These are phyloP conservation scores for Margaritifera margaritifera DNA, from an alignment of 2,888 invertebrate genomes.

Conservation along the genomic window DNA sequence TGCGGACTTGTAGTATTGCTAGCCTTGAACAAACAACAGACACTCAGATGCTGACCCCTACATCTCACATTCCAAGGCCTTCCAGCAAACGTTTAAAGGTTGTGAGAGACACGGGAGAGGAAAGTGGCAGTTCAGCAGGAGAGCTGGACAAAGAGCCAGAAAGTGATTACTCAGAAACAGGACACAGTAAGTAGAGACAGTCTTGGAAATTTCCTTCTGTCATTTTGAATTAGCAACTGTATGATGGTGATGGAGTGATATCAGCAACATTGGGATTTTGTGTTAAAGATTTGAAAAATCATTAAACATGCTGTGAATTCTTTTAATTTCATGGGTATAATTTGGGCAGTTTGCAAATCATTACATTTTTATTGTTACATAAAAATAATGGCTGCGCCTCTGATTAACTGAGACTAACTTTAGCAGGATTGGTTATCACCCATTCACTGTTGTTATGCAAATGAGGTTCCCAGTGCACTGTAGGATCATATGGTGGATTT, in stretches of 20 bases:
- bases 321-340: too few relatives aligned
- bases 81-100: constrained; percentile 37
- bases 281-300: too few relatives aligned
- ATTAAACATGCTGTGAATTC: too few relatives aligned
- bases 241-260: background rate
- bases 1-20: constrained; percentile 82
- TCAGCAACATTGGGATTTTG: background rate
- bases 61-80: constrained; percentile 32
- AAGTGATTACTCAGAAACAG: constrained; percentile 56
- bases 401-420: too few relatives aligned
- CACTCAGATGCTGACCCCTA: constrained; percentile 18
- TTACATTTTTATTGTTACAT: too few relatives aligned
- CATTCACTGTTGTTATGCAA: too few relatives aligned
- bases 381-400: too few relatives aligned
- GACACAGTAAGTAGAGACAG: constrained; percentile 24
- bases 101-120: constrained; percentile 37
- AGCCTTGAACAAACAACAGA: constrained; percentile 75
- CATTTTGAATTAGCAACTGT: background rate
- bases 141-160: constrained; percentile 50
- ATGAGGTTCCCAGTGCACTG: too few relatives aligned
- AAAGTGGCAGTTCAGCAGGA: constrained; percentile 58
- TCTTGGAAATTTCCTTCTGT: background rate
- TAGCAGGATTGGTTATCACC: too few relatives aligned
- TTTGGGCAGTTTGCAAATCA: too few relatives aligned
- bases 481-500: too few relatives aligned